phyloP scores from a whole-genome alignment of 2,888 invertebrate genomes.

The Mythimna albipuncta region DNA sequence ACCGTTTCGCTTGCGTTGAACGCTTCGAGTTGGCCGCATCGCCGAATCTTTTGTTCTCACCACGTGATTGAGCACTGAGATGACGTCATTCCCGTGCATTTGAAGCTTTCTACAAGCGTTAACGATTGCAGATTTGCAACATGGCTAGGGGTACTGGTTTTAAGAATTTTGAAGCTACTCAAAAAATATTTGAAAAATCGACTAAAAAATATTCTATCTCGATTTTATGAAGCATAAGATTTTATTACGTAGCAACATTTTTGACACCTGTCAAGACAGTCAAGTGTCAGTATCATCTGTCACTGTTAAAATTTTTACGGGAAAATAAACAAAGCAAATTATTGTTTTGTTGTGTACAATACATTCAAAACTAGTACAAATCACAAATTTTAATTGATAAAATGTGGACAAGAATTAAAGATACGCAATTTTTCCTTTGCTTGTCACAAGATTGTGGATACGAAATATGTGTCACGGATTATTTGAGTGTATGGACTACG shows the following conservation, averaged over 20 bases:
- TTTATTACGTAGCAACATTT: neutral
- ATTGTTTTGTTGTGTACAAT: slow-evolving; percentile 29
- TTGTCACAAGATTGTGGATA: slow-evolving; percentile 55
- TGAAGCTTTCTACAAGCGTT: too few species aligned
- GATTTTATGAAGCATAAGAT: too few species aligned
- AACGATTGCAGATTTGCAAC: too few species aligned
- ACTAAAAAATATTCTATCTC: neutral
- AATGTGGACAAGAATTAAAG: slow-evolving; percentile 73
- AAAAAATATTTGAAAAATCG: neutral
- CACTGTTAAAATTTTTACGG: slow-evolving; percentile 8
- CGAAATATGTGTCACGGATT: slow-evolving; percentile 75
- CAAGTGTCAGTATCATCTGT: slow-evolving; percentile 4
- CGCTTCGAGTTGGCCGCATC: too few species aligned
- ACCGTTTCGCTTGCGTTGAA: too few species aligned
- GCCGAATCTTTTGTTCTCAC: too few species aligned
- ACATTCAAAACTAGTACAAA: neutral
- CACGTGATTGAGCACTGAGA: too few species aligned
- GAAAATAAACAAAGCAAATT: slow-evolving; percentile 12
- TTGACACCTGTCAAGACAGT: neutral
- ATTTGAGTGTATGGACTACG: slow-evolving; percentile 72
- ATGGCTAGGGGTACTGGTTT: too few species aligned
- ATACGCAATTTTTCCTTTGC: slow-evolving; percentile 63
- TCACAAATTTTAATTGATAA: neutral
- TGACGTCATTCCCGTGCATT: too few species aligned
- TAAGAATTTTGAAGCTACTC: too few species aligned